Evolutionary conservation across 1,140 invertebrate genomes (phyloP).

Genomic region (Meteorus sp.): DNA sequence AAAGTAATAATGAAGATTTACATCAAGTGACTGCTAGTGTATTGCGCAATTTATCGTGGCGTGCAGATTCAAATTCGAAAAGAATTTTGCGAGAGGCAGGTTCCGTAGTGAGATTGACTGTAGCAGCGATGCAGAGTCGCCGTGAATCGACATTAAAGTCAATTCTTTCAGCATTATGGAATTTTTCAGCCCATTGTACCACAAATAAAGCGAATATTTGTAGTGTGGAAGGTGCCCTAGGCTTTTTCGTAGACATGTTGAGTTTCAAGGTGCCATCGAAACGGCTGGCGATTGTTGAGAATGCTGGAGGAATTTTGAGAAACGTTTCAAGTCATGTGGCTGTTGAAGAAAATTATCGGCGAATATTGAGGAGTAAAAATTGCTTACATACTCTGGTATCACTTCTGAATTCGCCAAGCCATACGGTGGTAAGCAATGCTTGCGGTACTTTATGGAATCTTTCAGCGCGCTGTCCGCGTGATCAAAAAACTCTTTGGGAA

Average conservation of each 20-base stretch:
- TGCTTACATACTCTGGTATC: constrained; percentile 89
- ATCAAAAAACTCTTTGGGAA: constrained; percentile 88
- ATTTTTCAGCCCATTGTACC: constrained; percentile 91
- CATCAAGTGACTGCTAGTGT: constrained; percentile 93
- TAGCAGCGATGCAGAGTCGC: constrained; percentile 84
- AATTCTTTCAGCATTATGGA: constrained; percentile 92
- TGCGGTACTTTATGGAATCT: constrained; percentile 96
- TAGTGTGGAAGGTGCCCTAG: constrained; percentile 81
- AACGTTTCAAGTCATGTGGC: constrained; percentile 96
- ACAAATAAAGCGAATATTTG: constrained; percentile 95
- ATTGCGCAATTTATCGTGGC: constrained; percentile 93
- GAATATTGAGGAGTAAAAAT: constrained; percentile 81
- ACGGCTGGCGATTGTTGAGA: constrained; percentile 89
- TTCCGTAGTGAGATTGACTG: constrained; percentile 80
- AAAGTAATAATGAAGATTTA: constrained; percentile 87
- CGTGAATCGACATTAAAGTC: constrained; percentile 94
- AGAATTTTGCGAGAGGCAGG: constrained; percentile 86
- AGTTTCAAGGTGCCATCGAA: constrained; percentile 85
- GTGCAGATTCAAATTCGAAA: constrained; percentile 89
- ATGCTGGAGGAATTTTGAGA: constrained; percentile 90
- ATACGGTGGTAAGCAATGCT: constrained; percentile 94
- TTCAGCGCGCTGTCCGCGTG: constrained; percentile 83
- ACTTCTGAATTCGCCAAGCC: constrained; percentile 88
- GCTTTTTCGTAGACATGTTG: constrained; percentile 87
- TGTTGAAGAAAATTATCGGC: constrained; percentile 85